Percentiles rank a stretch among this genome's conserved stretches.
phyloP scores from a whole-genome alignment of 92 coral and sea anemone genomes.

The Desmophyllum pertusum region DNA sequence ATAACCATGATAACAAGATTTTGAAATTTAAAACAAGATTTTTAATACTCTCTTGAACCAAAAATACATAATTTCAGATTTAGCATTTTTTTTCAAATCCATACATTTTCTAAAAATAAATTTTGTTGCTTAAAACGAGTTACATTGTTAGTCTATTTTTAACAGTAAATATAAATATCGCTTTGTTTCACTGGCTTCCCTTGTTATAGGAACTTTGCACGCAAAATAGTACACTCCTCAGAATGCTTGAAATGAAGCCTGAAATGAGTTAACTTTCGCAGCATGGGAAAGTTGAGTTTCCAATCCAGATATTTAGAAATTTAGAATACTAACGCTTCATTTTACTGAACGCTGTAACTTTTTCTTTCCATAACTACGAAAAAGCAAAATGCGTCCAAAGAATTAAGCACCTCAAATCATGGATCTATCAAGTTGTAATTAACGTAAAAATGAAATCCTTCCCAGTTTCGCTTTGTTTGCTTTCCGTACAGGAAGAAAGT shows the following conservation, averaged over 20 bases:
- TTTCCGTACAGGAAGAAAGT: not conserved
- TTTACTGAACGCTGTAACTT: not conserved
- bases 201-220: conserved; percentile 1
- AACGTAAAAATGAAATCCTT: not conserved
- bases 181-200: conserved; percentile 15
- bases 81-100: not conserved
- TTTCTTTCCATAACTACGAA: not conserved
- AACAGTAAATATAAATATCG: not conserved
- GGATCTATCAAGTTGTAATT: not conserved
- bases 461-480: not conserved
- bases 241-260: no score
- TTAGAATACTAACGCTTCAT: not conserved
- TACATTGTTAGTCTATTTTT: not conserved
- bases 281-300: not conserved
- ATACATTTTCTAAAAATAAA: not conserved
- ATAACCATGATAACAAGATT: conserved; percentile 4
- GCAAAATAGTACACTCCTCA: no score
- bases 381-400: not conserved
- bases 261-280: conserved; percentile 4
- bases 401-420: not conserved
- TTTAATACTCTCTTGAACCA: not conserved
- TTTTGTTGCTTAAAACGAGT: not conserved
- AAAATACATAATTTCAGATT: not conserved
- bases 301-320: not conserved
- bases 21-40: not conserved